Evolutionary conservation across 2,888 invertebrate genomes (phyloP), one percentile per base, ranked within the genome.

Genomic region (Clanis bilineata): DNA sequence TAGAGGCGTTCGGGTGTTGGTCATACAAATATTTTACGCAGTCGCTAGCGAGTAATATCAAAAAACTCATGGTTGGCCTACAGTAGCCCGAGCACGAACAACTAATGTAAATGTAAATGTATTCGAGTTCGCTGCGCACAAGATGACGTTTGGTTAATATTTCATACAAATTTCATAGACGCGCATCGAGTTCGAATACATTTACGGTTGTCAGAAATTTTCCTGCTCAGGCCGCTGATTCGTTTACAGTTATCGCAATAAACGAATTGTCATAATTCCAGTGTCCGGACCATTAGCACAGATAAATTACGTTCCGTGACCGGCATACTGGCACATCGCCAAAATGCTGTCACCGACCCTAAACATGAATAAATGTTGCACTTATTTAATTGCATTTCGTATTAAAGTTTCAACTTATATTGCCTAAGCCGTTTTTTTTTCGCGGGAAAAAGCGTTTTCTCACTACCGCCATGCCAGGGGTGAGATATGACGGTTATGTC

Each of bases 201-300:
- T n/a, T n/a, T n/a, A n/a, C n/a, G n/a, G n/a, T n/a, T n/a, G n/a
- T n/a, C n/a, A n/a, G n/a, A n/a, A n/a, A n/a, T n/a, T n/a, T n/a
- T n/a, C n/a, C n/a, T n/a, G n/a, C n/a, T n/a, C n/a, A 18, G 7
- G 9, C 7, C 18, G 60, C 41, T 39, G 62, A 56, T 54, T 41
- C 22, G 51, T 59, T 59, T 32, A 55, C 57, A 44, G 57, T 57
- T 77, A 75, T 71, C 68, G 67, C 64, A 77, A 79, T 76, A 74
- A 76, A 72, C 72, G 75, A 77, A 78, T 77, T 82, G 81, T 83
- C 83, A 85, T 85, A 86, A 85, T 80, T 85, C 77, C 76, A 72
- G 74, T 79, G 82, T 81, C 80, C 77, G 69, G 70, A 69, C 82
- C 85, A 85, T 86, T 83, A 84, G 72, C 70, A 66, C 72, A 74